These are phyloP conservation scores for Batillaria attramentaria DNA, from an alignment of 1,140 invertebrate genomes.

Conservation along the genomic window DNA sequence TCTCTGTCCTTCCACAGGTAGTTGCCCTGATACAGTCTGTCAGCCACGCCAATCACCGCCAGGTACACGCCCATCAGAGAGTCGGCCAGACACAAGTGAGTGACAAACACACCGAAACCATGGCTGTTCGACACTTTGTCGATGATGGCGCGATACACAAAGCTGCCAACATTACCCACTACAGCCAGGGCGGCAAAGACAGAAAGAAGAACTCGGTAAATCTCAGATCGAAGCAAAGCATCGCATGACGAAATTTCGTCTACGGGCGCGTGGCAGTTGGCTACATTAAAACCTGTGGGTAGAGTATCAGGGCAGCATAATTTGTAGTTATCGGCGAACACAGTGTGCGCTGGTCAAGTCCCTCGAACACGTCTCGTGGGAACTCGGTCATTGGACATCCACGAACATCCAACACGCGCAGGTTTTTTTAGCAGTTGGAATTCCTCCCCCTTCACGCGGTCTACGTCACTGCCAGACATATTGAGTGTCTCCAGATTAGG, in stretches of 20 bases:
- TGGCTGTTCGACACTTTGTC: background rate
- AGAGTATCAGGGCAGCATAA: constrained; percentile 3
- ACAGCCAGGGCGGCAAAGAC: constrained; percentile 41
- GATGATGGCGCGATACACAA: constrained; percentile 31
- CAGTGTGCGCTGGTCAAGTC: background rate
- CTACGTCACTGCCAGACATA: background rate
- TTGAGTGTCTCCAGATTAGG: background rate
- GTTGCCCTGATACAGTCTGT: background rate
- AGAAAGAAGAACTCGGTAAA: constrained; percentile 40
- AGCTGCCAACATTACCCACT: constrained; percentile 43
- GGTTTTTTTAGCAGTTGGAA: background rate
- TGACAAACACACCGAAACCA: constrained; percentile 33
- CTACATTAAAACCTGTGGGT: constrained; percentile 6
- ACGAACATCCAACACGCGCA: background rate
- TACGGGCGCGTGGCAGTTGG: background rate
- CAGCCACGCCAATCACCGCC: constrained; percentile 7
- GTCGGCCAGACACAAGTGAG: constrained; percentile 21
- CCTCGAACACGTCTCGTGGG: background rate
- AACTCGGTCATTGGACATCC: background rate
- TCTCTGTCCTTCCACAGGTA: constrained; percentile 19
- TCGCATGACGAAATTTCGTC: constrained; percentile 6
- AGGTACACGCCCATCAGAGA: constrained; percentile 15
- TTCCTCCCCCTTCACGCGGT: background rate
- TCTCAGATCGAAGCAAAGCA: background rate
- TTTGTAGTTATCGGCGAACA: constrained; percentile 18